Base-by-base conservation (phyloP, 2,888 invertebrate species). In the Eumerus sabulonum region DNA sequence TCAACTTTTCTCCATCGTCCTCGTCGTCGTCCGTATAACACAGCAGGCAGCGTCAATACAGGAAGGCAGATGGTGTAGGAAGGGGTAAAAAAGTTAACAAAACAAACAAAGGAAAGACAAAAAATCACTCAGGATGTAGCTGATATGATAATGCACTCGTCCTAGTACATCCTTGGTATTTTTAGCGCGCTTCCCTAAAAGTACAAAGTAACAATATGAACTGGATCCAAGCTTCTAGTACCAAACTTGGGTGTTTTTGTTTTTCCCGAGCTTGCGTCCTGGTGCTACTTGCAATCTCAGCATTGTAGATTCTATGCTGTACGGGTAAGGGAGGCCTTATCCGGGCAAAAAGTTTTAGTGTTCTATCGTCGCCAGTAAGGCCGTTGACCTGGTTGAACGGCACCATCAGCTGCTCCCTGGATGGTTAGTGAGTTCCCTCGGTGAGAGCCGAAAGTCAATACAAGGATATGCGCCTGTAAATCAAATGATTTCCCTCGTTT, bases 101-200 rank as follows among this genome's bases (percentile, higher is more conserved):
- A n/a, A 40, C 40, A n/a, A 27, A 40, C 40, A 13, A 51, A 36
- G 42, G 45, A 19, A 57, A n/a, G 44, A 53, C 17, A 47, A 44
- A 42, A 51, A 64, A 47, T 79, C 68, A 70, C 79, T 79, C 73
- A 79, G 79, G 79, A 79, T 74, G 73, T 74, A 70, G 74, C 73
- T 79, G 79, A 79, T 79, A 79, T 74, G 79, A 79, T 79, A 79
- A 79, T 79, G 79, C 70, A 79, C 79, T 79, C 70, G 68, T 73
- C 38, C 73, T 79, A 59, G 79, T 50, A 60, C 70, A 73, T 79
- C 73, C 73, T 79, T 79, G 73, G 68, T 64, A 63, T 63, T 73
- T 79, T 72, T 36, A 57, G 68, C 68, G 19, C 64, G 60, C 2
- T 7, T 27, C 27, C 27, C 27, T 4, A 27, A 59, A 56, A 50